Conservation (phyloP, 2,113 vertebrate genomes). For the Capreolus pygargus region DNA sequence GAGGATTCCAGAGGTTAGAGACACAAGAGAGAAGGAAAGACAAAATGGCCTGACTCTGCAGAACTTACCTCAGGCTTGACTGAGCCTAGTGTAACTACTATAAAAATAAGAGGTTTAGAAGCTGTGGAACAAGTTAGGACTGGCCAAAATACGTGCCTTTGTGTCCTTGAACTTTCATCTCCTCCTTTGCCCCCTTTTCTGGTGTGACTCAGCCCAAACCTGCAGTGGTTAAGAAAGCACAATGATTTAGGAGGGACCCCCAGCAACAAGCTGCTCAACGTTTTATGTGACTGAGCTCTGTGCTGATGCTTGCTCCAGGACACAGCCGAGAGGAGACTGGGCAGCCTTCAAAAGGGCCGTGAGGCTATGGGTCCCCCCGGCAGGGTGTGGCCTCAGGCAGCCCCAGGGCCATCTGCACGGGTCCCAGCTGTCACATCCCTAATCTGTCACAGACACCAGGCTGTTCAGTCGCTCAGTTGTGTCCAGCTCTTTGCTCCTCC, state of each 20-base stretch:
- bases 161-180: neutral
- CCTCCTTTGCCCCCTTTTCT: neutral
- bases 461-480: neutral
- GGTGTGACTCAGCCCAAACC: neutral
- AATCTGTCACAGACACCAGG: neutral
- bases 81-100: conserved; percentile 1
- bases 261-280: neutral
- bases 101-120: conserved; percentile 25
- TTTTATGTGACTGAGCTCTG: neutral
- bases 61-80: neutral
- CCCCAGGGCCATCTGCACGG: neutral
- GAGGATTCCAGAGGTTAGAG: neutral
- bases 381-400: neutral
- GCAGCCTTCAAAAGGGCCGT: neutral
- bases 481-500: neutral
- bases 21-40: neutral
- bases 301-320: neutral
- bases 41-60: neutral
- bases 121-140: conserved; percentile 17
- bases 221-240: neutral
- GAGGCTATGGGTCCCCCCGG: rapidly evolving
- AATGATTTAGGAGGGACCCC: neutral
- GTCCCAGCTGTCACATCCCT: neutral
- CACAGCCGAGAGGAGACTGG: rapidly evolving
- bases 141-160: neutral